Conservation (phyloP, 2,888 invertebrate genomes). For the Caenorhabditis sp. region DNA sequence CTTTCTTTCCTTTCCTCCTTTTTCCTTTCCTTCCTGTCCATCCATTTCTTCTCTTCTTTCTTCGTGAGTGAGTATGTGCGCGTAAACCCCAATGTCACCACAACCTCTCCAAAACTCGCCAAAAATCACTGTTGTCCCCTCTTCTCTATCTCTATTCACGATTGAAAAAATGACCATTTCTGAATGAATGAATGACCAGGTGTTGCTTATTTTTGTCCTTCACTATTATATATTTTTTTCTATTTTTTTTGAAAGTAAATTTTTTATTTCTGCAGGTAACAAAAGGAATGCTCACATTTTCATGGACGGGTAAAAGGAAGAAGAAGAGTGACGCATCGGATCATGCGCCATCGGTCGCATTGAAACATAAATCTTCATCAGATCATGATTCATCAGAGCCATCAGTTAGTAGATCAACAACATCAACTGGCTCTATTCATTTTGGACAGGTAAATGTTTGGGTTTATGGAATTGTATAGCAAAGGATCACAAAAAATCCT, state of each 20-base stretch:
- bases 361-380: background rate
- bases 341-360: background rate
- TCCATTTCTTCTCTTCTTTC: background rate
- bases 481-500: too few species aligned
- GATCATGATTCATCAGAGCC: slow-evolving; percentile 8
- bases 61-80: background rate
- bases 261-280: background rate
- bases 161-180: background rate
- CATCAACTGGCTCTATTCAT: slow-evolving; percentile 9
- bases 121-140: background rate
- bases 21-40: background rate
- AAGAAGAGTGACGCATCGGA: slow-evolving; percentile 7
- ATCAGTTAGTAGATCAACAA: slow-evolving; percentile 8
- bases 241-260: too few species aligned
- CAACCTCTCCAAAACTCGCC: background rate
- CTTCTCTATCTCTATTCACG: background rate
- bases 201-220: background rate
- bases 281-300: slow-evolving; percentile 5
- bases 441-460: slow-evolving; percentile 6
- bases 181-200: background rate
- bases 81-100: background rate
- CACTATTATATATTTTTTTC: background rate
- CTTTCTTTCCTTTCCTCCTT: slow-evolving; percentile 6
- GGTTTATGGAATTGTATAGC: background rate
- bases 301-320: slow-evolving; percentile 9